phyloP scores from a whole-genome alignment of 2,113 vertebrate genomes.

The Chamaea fasciata region DNA sequence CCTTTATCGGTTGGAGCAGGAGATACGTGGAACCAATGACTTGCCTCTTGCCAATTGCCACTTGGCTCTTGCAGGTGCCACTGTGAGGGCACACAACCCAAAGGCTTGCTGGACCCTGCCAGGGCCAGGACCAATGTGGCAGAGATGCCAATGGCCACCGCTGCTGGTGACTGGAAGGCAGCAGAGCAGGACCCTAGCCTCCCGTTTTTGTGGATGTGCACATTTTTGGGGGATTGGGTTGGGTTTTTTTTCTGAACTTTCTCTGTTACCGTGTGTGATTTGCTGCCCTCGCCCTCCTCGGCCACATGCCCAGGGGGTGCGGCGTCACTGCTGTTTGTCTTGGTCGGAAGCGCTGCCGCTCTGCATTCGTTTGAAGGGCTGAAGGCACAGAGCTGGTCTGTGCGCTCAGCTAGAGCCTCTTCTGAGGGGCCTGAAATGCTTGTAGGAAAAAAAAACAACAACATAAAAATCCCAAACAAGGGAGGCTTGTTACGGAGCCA shows the following conservation, averaged over 20 bases:
- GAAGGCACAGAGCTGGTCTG: conserved; percentile 38
- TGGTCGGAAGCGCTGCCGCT: neutral
- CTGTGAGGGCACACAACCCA: neutral
- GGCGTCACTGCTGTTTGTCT: neutral
- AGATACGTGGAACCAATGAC: fast-evolving
- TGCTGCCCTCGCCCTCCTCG: neutral
- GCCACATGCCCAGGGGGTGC: neutral
- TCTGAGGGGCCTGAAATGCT: neutral
- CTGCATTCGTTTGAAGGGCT: neutral
- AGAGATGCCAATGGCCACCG: neutral
- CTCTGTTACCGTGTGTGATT: neutral
- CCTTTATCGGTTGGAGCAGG: neutral
- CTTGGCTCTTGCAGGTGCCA: neutral
- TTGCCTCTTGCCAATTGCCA: neutral
- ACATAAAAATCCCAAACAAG: neutral
- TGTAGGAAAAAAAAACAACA: neutral
- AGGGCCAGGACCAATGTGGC: neutral
- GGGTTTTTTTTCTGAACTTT: neutral
- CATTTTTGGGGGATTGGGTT: neutral
- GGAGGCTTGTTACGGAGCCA: neutral
- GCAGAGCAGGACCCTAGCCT: too few species aligned
- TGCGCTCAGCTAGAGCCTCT: neutral
- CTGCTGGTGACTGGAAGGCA: neutral
- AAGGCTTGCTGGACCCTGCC: neutral
- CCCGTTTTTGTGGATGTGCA: neutral